These are phyloP conservation scores for Malurus splendens DNA, from an alignment of 2,797 vertebrate genomes.

Conservation along the genomic window DNA sequence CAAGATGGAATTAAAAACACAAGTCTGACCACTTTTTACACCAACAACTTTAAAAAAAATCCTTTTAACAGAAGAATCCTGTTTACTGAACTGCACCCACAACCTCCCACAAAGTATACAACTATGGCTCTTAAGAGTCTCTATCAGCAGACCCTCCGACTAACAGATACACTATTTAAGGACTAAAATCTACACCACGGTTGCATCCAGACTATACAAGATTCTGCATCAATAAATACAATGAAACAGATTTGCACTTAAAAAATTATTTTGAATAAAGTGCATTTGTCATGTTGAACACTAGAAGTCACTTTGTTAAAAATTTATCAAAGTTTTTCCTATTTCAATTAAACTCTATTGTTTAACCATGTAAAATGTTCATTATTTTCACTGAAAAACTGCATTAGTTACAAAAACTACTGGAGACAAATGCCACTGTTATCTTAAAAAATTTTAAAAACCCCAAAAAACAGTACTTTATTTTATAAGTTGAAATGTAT, in stretches of 20 bases:
- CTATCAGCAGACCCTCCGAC: slow-evolving; percentile 65
- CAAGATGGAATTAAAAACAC: slow-evolving; percentile 68
- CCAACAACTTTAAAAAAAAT: slow-evolving; percentile 57
- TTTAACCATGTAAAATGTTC: background rate
- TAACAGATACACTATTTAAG: slow-evolving; percentile 67
- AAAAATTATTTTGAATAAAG: slow-evolving; percentile 45
- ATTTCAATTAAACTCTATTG: background rate
- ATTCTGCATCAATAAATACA: slow-evolving; percentile 53
- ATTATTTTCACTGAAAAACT: background rate
- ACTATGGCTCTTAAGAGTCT: slow-evolving; percentile 60
- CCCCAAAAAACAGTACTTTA: background rate
- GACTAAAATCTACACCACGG: slow-evolving; percentile 74
- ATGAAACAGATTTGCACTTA: slow-evolving; percentile 29
- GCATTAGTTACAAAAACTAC: background rate
- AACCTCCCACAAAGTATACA: slow-evolving; percentile 67
- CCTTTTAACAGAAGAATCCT: slow-evolving; percentile 70
- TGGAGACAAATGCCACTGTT: background rate
- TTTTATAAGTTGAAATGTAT: background rate
- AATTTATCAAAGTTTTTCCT: background rate
- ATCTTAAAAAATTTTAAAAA: background rate
- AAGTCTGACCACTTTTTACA: slow-evolving; percentile 65
- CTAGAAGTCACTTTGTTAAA: background rate
- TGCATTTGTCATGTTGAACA: background rate
- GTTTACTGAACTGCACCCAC: slow-evolving; percentile 68
- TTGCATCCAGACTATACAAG: slow-evolving; percentile 88